Conservation (phyloP, 1,140 invertebrate genomes). For the Bombus consobrinus region DNA sequence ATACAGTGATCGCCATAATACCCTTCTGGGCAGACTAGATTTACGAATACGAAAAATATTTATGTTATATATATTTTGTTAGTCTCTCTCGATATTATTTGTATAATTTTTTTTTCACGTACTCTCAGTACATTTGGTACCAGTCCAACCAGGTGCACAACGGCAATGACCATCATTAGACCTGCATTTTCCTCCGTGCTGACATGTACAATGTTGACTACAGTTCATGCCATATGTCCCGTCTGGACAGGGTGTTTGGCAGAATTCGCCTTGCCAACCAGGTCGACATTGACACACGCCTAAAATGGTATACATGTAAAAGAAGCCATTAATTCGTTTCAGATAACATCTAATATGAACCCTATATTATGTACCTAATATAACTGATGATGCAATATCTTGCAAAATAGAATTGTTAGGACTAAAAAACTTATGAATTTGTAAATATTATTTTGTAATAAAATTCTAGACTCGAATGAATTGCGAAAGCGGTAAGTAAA, state of each 20-base stretch:
- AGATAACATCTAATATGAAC: neutral
- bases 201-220: slow-evolving; percentile 92
- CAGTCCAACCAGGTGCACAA: slow-evolving; percentile 91
- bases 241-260: slow-evolving; percentile 90
- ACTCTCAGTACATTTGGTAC: slow-evolving; percentile 90
- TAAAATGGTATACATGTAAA: slow-evolving; percentile 65
- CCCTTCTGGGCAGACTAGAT: slow-evolving; percentile 93
- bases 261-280: slow-evolving; percentile 92
- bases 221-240: slow-evolving; percentile 95
- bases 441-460: neutral
- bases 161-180: slow-evolving; percentile 92
- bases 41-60: neutral
- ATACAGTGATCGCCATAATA: slow-evolving; percentile 95
- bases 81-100: neutral
- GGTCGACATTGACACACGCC: slow-evolving; percentile 93
- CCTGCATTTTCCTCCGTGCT: slow-evolving; percentile 90
- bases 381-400: neutral
- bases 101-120: slow-evolving; percentile 56
- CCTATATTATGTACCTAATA: neutral
- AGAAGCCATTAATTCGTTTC: neutral
- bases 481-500: neutral
- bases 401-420: neutral
- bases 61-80: neutral
- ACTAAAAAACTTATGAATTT: neutral
- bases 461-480: neutral